Base-by-base conservation (phyloP, 1,140 invertebrate species). In the Archivesica marissinica region DNA sequence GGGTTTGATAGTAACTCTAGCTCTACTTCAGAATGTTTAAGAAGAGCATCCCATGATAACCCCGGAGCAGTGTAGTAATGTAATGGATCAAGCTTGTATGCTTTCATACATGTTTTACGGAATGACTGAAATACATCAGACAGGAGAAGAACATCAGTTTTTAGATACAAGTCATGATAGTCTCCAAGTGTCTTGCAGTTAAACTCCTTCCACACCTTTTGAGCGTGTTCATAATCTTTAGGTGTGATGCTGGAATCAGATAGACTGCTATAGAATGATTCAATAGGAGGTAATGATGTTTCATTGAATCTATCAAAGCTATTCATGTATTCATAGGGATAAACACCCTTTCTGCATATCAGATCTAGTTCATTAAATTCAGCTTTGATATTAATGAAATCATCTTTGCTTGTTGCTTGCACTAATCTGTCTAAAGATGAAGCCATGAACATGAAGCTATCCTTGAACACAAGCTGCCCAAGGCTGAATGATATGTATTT, bases 141-240 rank as follows among this genome's bases (percentile, higher is more conserved):
- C 38, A 88, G 86, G 0, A 82, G 38, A 30, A 87, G 56, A 23
- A 89, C 88, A 89, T 89, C 86, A 6, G 66, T 86, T 74, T 75
- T 86, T 7, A 88, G 54, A 64, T 95, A 94, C 39, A 94, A 79
- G 77, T 94, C 91, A 35, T 91, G 88, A 88, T 94, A 94, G 44
- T 94, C 90, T 17, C 91, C 85, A 17, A 94, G 47, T 72, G 74
- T 92, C 87, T 89, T 39, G 79, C 92, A 89, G 28, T 92, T 89
- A 77, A 92, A 92, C 17, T 44, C 68, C 47, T 88, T 85, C 84
- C 82, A 92, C 7, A 93, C 86, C 15, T 81, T 78, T 80, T 81
- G 33, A 13, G 88, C 89, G 50, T 90, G 80, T 33, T 74, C 25
- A 61, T 89, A 92, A 17, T 91, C 87, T 11, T 72, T 44, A 15